These are phyloP conservation scores for Amblyteles armatorius DNA, from an alignment of 2,888 invertebrate species.

Conservation along the genomic window DNA sequence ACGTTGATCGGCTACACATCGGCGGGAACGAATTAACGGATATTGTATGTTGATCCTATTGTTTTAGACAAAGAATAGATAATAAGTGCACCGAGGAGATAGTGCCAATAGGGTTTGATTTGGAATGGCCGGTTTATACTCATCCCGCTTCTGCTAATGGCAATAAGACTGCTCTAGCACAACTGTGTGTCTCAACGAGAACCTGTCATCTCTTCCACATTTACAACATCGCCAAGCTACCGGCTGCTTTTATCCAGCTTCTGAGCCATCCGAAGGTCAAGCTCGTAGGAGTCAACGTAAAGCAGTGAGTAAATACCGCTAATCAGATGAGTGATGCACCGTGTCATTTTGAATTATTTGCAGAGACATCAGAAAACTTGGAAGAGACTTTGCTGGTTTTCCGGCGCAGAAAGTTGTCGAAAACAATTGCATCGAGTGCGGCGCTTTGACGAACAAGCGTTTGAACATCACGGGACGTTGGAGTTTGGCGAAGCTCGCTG, in stretches of 20 bases:
- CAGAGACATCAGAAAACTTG: slow-evolving; percentile 88
- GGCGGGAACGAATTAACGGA: neutral
- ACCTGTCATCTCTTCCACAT: slow-evolving; percentile 87
- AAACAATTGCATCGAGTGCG: slow-evolving; percentile 87
- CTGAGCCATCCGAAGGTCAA: slow-evolving; percentile 87
- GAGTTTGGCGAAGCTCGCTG: slow-evolving; percentile 87
- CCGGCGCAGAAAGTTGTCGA: slow-evolving; percentile 86
- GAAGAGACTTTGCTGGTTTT: slow-evolving; percentile 87
- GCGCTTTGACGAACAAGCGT: slow-evolving; percentile 86
- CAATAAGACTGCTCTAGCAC: slow-evolving; percentile 87
- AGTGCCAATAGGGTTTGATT: slow-evolving; percentile 88
- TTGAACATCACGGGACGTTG: slow-evolving; percentile 86
- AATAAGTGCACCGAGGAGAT: slow-evolving; percentile 77
- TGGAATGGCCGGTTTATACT: slow-evolving; percentile 88
- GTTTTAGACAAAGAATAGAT: slow-evolving; percentile 82
- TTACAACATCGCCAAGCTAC: slow-evolving; percentile 86
- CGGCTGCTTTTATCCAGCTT: slow-evolving; percentile 86
- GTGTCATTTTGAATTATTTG: slow-evolving; percentile 68
- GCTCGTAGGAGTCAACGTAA: slow-evolving; percentile 88
- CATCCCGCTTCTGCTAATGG: slow-evolving; percentile 86
- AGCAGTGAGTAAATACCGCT: slow-evolving; percentile 85
- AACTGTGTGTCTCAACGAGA: slow-evolving; percentile 86
- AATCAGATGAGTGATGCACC: neutral
- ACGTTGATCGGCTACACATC: neutral
- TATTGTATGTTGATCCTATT: neutral